A percentile compares a stretch with the other conserved stretches of the same genome.
Evolutionary conservation across 2,888 invertebrate species (phyloP).

Genomic region (Euproctis similis): DNA sequence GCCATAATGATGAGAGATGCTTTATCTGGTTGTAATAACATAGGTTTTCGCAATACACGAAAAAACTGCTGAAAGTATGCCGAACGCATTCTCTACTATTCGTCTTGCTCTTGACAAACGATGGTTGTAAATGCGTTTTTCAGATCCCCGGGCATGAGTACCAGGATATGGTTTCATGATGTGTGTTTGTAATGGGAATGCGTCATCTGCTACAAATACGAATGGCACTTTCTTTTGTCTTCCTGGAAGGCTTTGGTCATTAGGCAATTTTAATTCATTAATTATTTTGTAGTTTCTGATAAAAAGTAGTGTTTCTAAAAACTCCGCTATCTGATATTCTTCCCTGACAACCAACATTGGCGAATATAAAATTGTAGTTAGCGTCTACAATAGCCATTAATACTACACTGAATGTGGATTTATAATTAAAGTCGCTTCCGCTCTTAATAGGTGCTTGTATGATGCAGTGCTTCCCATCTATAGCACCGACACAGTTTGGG

Average conservation of each 20-base stretch:
- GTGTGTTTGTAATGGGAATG: constrained; percentile 9
- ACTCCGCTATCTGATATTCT: constrained; percentile 22
- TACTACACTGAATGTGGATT: constrained; percentile 19
- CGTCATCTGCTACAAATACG: constrained; percentile 11
- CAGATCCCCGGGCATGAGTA: constrained; percentile 4
- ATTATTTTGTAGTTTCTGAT: background rate
- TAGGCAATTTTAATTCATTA: too few species aligned
- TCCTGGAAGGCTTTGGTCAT: constrained; percentile 7
- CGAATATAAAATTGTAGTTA: constrained; percentile 18
- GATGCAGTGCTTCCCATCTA: constrained; percentile 22
- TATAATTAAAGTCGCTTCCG: constrained; percentile 29
- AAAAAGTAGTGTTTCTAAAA: constrained; percentile 10
- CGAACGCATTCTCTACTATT: constrained; percentile 9
- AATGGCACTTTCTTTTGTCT: constrained; percentile 9
- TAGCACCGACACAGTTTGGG: constrained; percentile 13
- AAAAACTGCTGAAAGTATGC: constrained; percentile 11
- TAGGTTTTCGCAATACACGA: constrained; percentile 13
- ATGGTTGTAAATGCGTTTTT: constrained; percentile 11
- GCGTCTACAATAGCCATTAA: constrained; percentile 17
- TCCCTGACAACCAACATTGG: constrained; percentile 19
- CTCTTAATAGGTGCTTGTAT: constrained; percentile 19
- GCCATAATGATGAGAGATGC: constrained; percentile 11
- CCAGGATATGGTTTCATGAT: constrained; percentile 13
- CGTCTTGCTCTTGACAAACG: constrained; percentile 10
- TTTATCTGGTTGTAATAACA: constrained; percentile 10